phyloP scores from a whole-genome alignment of 2,797 vertebrate genomes.

The Sparus aurata region DNA sequence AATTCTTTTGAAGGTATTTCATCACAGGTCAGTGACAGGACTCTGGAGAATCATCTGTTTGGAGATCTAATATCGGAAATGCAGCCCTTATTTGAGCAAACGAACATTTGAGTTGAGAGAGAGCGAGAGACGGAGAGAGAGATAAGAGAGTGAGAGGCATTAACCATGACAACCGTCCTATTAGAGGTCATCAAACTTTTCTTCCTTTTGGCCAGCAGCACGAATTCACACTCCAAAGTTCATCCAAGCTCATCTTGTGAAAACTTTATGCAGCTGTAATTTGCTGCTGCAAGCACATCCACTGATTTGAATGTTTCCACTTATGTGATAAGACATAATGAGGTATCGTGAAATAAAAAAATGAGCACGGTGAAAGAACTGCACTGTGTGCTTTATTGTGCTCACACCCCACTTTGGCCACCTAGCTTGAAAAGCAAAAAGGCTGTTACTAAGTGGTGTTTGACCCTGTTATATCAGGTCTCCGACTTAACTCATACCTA shows the following conservation, averaged over 20 bases:
- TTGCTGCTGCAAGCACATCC: not conserved
- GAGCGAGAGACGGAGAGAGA: too few relatives aligned
- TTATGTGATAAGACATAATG: not conserved
- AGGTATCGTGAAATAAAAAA: not conserved
- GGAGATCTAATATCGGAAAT: constrained; percentile 34
- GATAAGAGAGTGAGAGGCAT: not conserved
- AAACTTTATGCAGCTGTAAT: not conserved
- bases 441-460: too few relatives aligned
- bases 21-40: constrained; percentile 37
- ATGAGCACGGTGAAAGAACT: not conserved
- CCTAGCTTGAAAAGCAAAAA: not conserved
- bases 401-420: not conserved
- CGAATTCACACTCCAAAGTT: not conserved
- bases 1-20: constrained; percentile 32
- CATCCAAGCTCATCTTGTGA: not conserved
- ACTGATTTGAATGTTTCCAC: not conserved
- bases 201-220: not conserved
- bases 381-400: not conserved
- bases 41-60: constrained; percentile 37
- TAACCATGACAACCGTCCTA: not conserved
- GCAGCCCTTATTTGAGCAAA: constrained; percentile 28
- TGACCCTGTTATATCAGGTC: too few relatives aligned
- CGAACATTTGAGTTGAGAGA: constrained; percentile 14
- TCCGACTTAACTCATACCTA: too few relatives aligned
- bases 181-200: constrained; percentile 10